Base-by-base conservation (phyloP, 2,113 vertebrate species). In the Aphelocoma coerulescens region DNA sequence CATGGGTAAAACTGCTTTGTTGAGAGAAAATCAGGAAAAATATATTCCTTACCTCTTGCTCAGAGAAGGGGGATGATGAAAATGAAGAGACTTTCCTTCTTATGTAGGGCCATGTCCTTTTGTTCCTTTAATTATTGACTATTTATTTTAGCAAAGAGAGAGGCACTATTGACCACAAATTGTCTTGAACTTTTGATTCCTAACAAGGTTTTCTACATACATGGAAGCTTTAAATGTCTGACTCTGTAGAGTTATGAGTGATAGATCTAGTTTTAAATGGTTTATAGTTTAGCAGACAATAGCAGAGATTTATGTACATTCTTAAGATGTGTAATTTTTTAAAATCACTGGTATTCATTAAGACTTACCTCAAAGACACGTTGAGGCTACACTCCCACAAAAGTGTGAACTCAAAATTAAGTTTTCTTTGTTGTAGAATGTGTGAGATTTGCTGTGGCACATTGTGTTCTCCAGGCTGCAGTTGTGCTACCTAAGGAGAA, bases 111-210 rank as follows among this genome's bases (percentile, higher is more conserved):
- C 11, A 8, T 43, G 13, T 91, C 43, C 27, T 89, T 89, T 57
- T 68, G 5, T 73, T 92, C 30, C 27, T 86, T 84, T 87, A 75
- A n/a, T 78, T 93, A 63, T 46, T 81, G 63, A 59, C 32, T 94
- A 72, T 91, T 89, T 89, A 93, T 95, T 95, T 91, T 92, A 95
- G 59, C 30, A 77, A 23, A 73, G 26, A 54, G 18, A 33, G 13
- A 79, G 58, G 11, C 59, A 30, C 76, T 88, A 80, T 7, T 92
- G 67, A 59, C 35, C 46, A 35, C 19, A 74, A 55, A 55, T 77
- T 66, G 19, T 78, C 55, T 63, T 62, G 37, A 86, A 30, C 80
- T 92, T 91, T 87, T 74, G 9, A 51, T 89, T 89, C 52, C 24
- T 95, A 63, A 62, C 46, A 59, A 80, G 41, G 6, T 74, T 86